Percentiles rank a stretch among this genome's conserved stretches.
phyloP scores from a whole-genome alignment of 1,140 invertebrate genomes.

The Neuroterus valhalla region DNA sequence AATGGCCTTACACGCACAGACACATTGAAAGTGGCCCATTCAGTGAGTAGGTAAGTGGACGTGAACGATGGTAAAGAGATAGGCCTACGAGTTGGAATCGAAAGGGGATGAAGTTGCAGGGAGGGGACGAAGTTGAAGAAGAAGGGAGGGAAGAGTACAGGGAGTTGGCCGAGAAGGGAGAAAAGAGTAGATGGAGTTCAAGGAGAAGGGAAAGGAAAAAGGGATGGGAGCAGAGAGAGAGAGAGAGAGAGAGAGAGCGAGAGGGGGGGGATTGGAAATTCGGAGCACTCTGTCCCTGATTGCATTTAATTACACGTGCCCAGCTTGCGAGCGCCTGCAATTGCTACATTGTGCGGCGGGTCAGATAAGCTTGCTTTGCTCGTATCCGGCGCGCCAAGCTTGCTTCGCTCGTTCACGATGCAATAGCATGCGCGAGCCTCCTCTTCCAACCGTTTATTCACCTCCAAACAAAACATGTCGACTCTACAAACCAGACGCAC shows the following conservation, averaged over 20 bases:
- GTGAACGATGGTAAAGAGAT: conserved; percentile 45
- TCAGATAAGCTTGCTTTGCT: conserved; percentile 49
- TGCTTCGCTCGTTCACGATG: not conserved
- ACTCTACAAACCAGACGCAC: not conserved
- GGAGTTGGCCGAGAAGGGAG: conserved; percentile 65
- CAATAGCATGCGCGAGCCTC: not conserved
- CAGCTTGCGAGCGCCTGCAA: conserved; percentile 58
- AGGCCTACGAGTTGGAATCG: conserved; percentile 38
- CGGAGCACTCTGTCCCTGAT: conserved; percentile 69
- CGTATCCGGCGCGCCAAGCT: not conserved
- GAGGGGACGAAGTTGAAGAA: conserved; percentile 38
- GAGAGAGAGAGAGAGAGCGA: conserved; percentile 60
- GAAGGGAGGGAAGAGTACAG: no score
- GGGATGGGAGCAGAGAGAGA: conserved; percentile 45
- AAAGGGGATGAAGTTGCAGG: conserved; percentile 40
- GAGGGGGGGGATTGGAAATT: conserved; percentile 71
- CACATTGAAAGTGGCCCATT: not conserved
- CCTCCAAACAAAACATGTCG: not conserved
- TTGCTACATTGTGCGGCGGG: conserved; percentile 65
- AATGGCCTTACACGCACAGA: conserved; percentile 43
- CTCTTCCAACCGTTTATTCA: not conserved
- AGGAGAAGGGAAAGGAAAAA: conserved; percentile 40
- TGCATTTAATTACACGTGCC: conserved; percentile 72
- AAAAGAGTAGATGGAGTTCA: conserved; percentile 56
- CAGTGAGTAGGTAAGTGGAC: conserved; percentile 41